Evolutionary conservation across 2,113 vertebrate species (phyloP).

Genomic region (Lucifuga dentata): DNA sequence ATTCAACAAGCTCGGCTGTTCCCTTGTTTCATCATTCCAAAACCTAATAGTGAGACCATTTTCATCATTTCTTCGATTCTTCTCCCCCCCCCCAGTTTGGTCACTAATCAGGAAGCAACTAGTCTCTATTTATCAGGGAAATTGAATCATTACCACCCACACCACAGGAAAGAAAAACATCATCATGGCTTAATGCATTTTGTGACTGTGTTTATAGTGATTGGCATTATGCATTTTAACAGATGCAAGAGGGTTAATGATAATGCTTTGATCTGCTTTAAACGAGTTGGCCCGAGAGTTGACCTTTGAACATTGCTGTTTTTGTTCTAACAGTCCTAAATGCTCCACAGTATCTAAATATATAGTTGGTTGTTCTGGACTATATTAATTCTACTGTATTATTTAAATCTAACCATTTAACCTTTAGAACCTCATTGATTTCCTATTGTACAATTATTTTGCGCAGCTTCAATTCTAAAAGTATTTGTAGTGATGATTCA

Average conservation of each 20-base stretch:
- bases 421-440: too few relatives aligned
- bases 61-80: slow-evolving; percentile 51
- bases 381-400: not conserved
- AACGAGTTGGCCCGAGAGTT: slow-evolving; percentile 39
- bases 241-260: slow-evolving; percentile 65
- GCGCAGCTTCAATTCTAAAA: too few relatives aligned
- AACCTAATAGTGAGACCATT: slow-evolving; percentile 53
- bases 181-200: slow-evolving; percentile 75
- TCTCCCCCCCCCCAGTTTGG: slow-evolving; percentile 48
- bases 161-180: slow-evolving; percentile 84
- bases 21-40: slow-evolving; percentile 41
- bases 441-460: too few relatives aligned
- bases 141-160: slow-evolving; percentile 86
- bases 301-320: slow-evolving; percentile 35
- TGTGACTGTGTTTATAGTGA: slow-evolving; percentile 57
- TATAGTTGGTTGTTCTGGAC: too few relatives aligned
- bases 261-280: slow-evolving; percentile 74
- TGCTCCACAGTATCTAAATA: too few relatives aligned
- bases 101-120: slow-evolving; percentile 83
- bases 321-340: too few relatives aligned
- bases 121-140: slow-evolving; percentile 73
- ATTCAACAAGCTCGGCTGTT: slow-evolving; percentile 26
- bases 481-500: too few relatives aligned
- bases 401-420: too few relatives aligned
- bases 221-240: slow-evolving; percentile 62